phyloP scores from a whole-genome alignment of 53 echinoderm and acorn worm species.

The Patiria pectinifera region DNA sequence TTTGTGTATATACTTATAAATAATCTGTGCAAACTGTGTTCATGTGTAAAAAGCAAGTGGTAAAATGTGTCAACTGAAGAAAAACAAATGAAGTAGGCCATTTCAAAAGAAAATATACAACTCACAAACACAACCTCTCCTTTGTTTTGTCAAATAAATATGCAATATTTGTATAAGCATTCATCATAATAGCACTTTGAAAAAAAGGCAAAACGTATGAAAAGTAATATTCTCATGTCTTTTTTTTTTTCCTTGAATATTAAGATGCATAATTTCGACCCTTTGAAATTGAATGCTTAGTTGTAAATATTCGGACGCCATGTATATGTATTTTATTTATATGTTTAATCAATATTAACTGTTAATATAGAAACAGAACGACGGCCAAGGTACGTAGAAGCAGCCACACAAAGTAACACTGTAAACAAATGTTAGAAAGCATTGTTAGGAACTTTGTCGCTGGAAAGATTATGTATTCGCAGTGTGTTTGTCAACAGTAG shows the following conservation, averaged over 20 bases:
- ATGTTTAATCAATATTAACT: background rate
- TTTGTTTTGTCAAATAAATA: background rate
- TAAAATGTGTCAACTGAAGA: background rate
- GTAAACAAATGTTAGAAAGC: background rate
- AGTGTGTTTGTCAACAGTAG: background rate
- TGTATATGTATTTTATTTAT: slow-evolving; percentile 8
- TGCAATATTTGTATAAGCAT: background rate
- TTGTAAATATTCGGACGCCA: background rate
- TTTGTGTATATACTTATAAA: background rate
- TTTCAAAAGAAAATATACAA: background rate
- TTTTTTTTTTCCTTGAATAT: too few relatives aligned
- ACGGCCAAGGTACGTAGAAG: background rate
- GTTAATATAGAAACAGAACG: background rate
- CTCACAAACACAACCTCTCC: background rate
- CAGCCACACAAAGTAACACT: background rate
- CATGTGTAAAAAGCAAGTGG: background rate
- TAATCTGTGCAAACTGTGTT: background rate
- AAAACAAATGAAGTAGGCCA: background rate
- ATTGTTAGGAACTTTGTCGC: background rate
- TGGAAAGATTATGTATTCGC: background rate
- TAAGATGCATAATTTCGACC: background rate
- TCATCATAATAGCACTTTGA: too few relatives aligned
- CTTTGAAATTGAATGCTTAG: background rate
- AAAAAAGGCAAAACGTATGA: too few relatives aligned
- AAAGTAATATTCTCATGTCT: too few relatives aligned